phyloP scores from a whole-genome alignment of 2,888 invertebrate genomes.

The Morpho helenor region DNA sequence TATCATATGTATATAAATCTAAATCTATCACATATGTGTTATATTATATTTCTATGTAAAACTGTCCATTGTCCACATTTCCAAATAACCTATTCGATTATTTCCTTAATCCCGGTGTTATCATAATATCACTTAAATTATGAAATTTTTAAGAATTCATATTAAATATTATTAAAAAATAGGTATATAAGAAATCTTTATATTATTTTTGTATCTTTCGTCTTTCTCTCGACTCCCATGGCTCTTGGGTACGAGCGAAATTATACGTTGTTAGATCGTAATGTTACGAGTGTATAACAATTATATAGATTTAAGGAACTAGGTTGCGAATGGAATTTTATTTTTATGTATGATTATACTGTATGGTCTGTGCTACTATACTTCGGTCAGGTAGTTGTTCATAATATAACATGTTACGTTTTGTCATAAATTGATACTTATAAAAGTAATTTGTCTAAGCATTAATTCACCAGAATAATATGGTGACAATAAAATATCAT shows the following conservation, averaged over 20 bases:
- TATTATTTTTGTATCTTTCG: conserved; percentile 54
- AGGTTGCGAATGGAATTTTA: conserved; percentile 33
- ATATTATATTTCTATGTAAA: background rate
- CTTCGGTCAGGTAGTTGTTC: conserved; percentile 26
- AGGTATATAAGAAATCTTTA: conserved; percentile 27
- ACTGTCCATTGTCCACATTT: background rate
- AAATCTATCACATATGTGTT: conserved; percentile 1
- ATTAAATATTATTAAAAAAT: background rate
- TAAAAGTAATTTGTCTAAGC: conserved; percentile 28
- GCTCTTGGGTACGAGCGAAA: conserved; percentile 49
- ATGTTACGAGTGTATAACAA: conserved; percentile 28
- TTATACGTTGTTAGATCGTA: conserved; percentile 38
- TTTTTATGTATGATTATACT: conserved; percentile 23
- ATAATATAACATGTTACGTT: conserved; percentile 14
- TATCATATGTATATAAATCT: conserved; percentile 3
- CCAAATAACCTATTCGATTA: too few relatives aligned
- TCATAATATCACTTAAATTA: too few relatives aligned
- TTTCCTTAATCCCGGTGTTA: too few relatives aligned
- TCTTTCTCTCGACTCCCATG: conserved; percentile 39
- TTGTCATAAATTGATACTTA: conserved; percentile 3
- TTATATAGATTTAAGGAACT: conserved; percentile 29
- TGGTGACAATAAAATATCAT: conserved; percentile 77
- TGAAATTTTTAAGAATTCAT: too few relatives aligned
- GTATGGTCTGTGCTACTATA: conserved; percentile 27
- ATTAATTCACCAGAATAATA: conserved; percentile 62